Evolutionary conservation across 2,113 vertebrate genomes (phyloP).

Genomic region (Ia io): DNA sequence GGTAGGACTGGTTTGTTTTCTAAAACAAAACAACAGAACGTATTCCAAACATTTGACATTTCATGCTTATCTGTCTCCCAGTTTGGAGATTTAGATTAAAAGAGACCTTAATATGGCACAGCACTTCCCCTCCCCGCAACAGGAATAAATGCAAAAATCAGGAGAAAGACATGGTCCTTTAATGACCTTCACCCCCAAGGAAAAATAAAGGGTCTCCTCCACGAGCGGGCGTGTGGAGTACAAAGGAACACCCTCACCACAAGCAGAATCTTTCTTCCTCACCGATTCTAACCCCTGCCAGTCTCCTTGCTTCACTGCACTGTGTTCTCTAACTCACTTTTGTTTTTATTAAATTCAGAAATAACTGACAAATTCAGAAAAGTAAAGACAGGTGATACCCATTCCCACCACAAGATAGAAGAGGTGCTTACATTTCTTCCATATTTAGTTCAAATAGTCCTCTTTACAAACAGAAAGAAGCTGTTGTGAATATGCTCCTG

Average conservation of each 20-base stretch:
- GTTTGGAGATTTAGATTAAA: slow-evolving; percentile 11
- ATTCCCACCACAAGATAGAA: background rate
- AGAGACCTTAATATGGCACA: background rate
- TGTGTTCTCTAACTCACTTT: background rate
- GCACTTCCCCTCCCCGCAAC: background rate
- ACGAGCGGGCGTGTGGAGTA: background rate
- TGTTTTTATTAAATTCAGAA: background rate
- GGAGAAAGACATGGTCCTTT: background rate
- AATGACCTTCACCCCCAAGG: background rate
- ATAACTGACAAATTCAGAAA: slow-evolving; percentile 6
- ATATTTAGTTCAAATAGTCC: background rate
- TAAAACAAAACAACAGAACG: background rate
- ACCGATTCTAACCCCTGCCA: background rate
- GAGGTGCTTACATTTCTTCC: slow-evolving; percentile 12
- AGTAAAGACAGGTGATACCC: background rate
- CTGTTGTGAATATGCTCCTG: background rate
- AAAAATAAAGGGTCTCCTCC: background rate
- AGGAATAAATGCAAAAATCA: background rate
- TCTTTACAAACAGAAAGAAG: background rate
- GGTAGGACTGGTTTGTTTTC: background rate
- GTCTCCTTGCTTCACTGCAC: background rate
- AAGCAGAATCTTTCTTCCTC: background rate
- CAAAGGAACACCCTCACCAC: background rate
- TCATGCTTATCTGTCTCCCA: background rate
- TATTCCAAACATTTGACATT: background rate